A percentile compares a stretch with the other conserved stretches of the same genome.
These are phyloP conservation scores for Aotus griseimembra DNA, from an alignment of 2,797 vertebrate species.

Conservation along the genomic window DNA sequence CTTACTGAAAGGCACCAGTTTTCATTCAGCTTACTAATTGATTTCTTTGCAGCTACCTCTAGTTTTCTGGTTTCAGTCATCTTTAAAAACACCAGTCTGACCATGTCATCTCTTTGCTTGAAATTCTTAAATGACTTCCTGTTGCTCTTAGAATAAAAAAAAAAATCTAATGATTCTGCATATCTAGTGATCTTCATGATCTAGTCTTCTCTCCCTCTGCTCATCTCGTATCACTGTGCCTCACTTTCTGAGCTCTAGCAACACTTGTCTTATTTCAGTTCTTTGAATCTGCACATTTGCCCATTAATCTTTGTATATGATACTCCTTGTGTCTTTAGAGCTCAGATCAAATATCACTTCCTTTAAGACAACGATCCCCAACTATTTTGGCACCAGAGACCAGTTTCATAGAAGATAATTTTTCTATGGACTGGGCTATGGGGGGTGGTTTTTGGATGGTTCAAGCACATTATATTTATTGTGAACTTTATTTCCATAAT, in stretches of 20 bases:
- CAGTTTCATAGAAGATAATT: neutral
- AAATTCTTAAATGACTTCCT: neutral
- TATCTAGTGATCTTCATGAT: neutral
- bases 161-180: neutral
- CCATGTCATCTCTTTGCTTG: neutral
- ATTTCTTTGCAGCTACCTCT: conserved; percentile 9
- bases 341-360: neutral
- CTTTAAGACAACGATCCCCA: neutral
- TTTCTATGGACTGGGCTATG: neutral
- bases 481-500: neutral
- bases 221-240: neutral
- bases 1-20: neutral
- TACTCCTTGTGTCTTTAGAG: neutral
- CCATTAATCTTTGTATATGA: neutral
- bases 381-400: neutral
- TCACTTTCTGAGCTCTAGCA: neutral
- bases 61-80: neutral
- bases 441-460: neutral
- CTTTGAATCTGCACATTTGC: neutral
- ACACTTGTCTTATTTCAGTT: neutral
- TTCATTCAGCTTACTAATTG: neutral
- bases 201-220: neutral
- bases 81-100: neutral
- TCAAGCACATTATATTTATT: neutral
- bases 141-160: neutral